These are phyloP conservation scores for Labroides dimidiatus DNA, from an alignment of 2,797 vertebrate genomes.

Conservation along the genomic window DNA sequence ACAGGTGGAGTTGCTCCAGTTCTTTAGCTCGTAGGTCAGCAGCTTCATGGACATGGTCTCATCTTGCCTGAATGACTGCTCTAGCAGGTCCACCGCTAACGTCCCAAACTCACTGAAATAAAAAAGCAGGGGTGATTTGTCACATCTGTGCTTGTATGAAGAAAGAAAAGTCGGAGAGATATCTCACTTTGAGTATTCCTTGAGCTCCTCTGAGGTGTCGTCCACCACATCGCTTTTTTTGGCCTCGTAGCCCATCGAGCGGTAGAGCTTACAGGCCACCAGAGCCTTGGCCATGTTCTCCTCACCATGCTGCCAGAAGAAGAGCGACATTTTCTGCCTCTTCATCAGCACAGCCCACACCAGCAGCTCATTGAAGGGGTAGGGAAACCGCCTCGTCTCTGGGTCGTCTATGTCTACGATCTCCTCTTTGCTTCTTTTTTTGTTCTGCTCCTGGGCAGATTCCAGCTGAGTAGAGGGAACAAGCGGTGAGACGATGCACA, in stretches of 20 bases:
- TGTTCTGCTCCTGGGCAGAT: constrained; percentile 90
- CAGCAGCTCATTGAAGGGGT: constrained; percentile 97
- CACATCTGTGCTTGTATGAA: not conserved
- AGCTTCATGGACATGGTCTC: constrained; percentile 99
- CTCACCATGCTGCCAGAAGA: constrained; percentile 99
- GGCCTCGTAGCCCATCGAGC: constrained; percentile 97
- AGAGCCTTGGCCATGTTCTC: constrained; percentile 99
- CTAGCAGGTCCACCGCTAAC: constrained; percentile 94
- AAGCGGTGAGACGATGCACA: not conserved
- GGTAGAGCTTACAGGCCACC: constrained; percentile 96
- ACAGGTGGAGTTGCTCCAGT: constrained; percentile 99
- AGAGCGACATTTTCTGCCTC: constrained; percentile 97
- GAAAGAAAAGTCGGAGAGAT: not conserved
- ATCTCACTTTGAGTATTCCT: constrained; percentile 94
- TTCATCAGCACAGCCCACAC: constrained; percentile 99
- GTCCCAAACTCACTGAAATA: constrained; percentile 93
- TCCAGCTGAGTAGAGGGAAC: constrained; percentile 83
- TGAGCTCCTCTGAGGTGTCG: constrained; percentile 97
- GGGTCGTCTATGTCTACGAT: constrained; percentile 99
- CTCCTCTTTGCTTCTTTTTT: constrained; percentile 97
- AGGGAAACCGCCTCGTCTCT: constrained; percentile 94
- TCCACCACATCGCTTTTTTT: constrained; percentile 98
- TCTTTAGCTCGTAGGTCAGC: constrained; percentile 97
- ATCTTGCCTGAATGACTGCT: constrained; percentile 97
- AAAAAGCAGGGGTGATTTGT: constrained; percentile 9